Conservation (phyloP, 2,113 vertebrate species). For the Conger conger region DNA sequence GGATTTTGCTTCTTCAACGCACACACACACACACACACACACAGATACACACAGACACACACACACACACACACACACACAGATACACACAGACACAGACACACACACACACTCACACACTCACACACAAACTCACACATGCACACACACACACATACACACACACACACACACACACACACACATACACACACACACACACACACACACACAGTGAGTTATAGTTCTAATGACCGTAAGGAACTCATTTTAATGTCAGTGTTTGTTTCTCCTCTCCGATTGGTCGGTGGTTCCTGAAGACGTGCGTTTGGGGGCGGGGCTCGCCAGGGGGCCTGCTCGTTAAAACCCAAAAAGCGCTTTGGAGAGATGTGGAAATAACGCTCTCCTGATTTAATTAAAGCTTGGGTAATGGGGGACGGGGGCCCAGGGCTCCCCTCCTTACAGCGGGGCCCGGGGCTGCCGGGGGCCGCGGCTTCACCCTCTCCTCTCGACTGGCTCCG, state of each 20-base stretch:
- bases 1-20: background rate
- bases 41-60: background rate
- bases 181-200: no score
- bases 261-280: background rate
- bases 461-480: background rate
- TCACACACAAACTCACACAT: no score
- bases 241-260: background rate
- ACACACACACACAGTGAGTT: background rate
- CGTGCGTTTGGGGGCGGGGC: background rate
- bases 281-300: background rate
- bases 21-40: background rate
- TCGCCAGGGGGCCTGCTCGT: background rate
- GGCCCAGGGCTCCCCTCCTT: background rate
- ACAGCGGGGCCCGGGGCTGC: background rate
- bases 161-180: no score
- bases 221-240: background rate
- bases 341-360: background rate
- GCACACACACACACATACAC: no score
- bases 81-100: no score
- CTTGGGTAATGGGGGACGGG: background rate
- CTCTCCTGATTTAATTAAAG: slow-evolving; percentile 7
- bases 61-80: no score
- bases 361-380: background rate
- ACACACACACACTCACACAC: no score
- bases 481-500: background rate